Conservation (phyloP, 2,888 invertebrate species). For the Noctua pronuba region DNA sequence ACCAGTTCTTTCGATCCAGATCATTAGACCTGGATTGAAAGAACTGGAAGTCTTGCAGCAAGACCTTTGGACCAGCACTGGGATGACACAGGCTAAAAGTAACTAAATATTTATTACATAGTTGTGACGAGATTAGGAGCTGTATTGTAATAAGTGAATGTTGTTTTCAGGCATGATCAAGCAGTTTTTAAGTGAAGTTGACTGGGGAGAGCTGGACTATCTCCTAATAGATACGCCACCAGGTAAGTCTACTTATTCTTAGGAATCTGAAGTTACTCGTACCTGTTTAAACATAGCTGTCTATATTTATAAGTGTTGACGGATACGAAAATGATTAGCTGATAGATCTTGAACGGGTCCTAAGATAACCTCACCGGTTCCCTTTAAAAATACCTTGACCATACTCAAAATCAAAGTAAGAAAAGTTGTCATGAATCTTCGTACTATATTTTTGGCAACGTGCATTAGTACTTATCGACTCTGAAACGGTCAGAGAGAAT, state of each 20-base stretch:
- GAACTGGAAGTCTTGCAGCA: not conserved
- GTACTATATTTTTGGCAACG: not conserved
- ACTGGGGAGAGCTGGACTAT: conserved; percentile 98
- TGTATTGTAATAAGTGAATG: not conserved
- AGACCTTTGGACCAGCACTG: not conserved
- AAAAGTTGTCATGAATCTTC: not conserved
- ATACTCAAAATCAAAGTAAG: not conserved
- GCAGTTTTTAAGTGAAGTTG: conserved; percentile 98
- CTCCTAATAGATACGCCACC: conserved; percentile 98
- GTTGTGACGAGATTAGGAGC: not conserved
- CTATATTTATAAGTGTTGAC: not conserved
- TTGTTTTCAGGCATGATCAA: conserved; percentile 94
- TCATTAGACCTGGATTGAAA: not conserved
- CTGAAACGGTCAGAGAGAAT: not conserved
- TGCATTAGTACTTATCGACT: not conserved
- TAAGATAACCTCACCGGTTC: not conserved
- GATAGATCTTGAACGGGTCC: not conserved
- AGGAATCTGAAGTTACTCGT: not conserved
- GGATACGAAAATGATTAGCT: not conserved
- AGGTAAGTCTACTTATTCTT: conserved; percentile 85
- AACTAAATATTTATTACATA: too few species aligned
- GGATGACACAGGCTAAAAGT: not conserved
- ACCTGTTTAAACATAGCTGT: not conserved
- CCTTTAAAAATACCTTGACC: not conserved
- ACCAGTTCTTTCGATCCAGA: not conserved